These are phyloP conservation scores for Drosophila paracracens DNA, from an alignment of 2,888 invertebrate genomes.

Conservation along the genomic window DNA sequence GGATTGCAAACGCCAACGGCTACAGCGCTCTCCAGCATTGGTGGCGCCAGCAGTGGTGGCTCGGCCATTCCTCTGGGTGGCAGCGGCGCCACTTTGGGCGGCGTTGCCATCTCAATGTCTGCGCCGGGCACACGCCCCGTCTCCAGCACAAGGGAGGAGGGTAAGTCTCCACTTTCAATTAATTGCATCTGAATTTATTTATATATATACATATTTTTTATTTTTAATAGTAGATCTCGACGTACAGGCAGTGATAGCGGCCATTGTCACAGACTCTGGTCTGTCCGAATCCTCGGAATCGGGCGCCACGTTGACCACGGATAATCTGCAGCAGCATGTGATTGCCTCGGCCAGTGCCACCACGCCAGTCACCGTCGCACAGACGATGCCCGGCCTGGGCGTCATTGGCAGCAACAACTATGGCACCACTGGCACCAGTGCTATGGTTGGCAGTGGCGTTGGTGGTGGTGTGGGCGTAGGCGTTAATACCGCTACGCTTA, in stretches of 20 bases:
- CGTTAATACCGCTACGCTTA: conserved; percentile 76
- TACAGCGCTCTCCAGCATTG: conserved; percentile 71
- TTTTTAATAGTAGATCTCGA: conserved; percentile 67
- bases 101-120: conserved; percentile 61
- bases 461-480: conserved; percentile 48
- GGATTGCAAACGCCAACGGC: conserved; percentile 83
- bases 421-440: conserved; percentile 67
- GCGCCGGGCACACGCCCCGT: conserved; percentile 77
- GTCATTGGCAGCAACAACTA: conserved; percentile 82
- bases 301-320: conserved; percentile 76
- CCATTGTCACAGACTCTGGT: conserved; percentile 85
- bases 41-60: conserved; percentile 68
- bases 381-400: conserved; percentile 53
- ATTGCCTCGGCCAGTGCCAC: conserved; percentile 73
- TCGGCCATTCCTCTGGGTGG: conserved; percentile 69
- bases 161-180: conserved; percentile 82
- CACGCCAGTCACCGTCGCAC: conserved; percentile 53
- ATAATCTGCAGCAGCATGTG: conserved; percentile 78
- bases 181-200: neutral
- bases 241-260: conserved; percentile 78
- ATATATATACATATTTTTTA: neutral
- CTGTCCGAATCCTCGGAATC: conserved; percentile 85
- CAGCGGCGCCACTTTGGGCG: conserved; percentile 73
- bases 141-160: conserved; percentile 86
- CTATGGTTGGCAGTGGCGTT: neutral